These are phyloP conservation scores for Galerucella nymphaeae DNA, from an alignment of 2,888 invertebrate genomes.

Conservation along the genomic window DNA sequence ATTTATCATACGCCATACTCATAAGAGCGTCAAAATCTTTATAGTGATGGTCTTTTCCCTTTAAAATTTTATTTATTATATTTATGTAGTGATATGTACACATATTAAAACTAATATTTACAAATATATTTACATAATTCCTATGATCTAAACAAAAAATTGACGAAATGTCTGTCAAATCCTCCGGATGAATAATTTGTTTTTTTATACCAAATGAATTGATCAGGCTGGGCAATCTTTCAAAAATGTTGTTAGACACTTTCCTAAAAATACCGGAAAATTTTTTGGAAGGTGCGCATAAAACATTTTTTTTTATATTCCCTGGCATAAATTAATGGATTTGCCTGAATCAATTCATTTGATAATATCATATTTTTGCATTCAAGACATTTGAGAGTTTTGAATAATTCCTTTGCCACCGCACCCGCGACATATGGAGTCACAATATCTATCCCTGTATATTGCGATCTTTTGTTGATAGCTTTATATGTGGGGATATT, in stretches of 20 bases:
- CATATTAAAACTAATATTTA: constrained; percentile 15
- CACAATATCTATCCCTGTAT: not conserved
- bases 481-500: too few species aligned
- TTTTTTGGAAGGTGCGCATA: not conserved
- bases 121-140: constrained; percentile 7
- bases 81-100: constrained; percentile 12
- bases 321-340: not conserved
- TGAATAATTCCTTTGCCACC: constrained; percentile 1
- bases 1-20: constrained; percentile 24
- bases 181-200: not conserved
- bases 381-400: not conserved
- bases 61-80: constrained; percentile 29
- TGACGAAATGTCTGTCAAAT: constrained; percentile 5
- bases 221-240: not conserved
- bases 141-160: constrained; percentile 10
- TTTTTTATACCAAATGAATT: not conserved
- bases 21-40: constrained; percentile 15
- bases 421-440: not conserved
- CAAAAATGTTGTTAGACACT: too few species aligned
- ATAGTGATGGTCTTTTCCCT: constrained; percentile 21
- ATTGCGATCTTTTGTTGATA: too few species aligned
- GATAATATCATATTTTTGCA: not conserved
- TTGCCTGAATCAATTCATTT: not conserved
- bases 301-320: constrained; percentile 1
- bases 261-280: not conserved